These are phyloP conservation scores for Agrotis puta DNA, from an alignment of 2,888 invertebrate species.

Conservation along the genomic window DNA sequence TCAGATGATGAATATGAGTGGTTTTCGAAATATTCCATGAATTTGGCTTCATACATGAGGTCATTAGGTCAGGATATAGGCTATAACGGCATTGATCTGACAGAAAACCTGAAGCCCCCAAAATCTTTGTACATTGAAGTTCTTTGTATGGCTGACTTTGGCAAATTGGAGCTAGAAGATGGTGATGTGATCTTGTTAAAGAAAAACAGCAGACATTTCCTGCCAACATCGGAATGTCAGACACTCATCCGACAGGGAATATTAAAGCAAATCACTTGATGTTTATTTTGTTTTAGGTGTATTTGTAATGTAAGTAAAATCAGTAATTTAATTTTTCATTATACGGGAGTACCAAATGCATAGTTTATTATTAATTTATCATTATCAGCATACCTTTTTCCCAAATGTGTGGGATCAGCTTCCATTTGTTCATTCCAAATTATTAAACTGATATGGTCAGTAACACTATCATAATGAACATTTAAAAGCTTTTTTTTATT, in stretches of 20 bases:
- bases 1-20: slow-evolving; percentile 96
- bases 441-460: too few relatives aligned
- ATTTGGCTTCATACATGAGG: slow-evolving; percentile 97
- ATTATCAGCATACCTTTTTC: too few relatives aligned
- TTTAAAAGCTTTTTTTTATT: too few relatives aligned
- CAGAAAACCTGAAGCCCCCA: slow-evolving; percentile 96
- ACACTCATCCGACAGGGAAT: slow-evolving; percentile 97
- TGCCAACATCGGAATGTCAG: slow-evolving; percentile 97
- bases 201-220: slow-evolving; percentile 97
- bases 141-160: slow-evolving; percentile 96
- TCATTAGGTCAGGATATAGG: slow-evolving; percentile 94
- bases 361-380: background rate
- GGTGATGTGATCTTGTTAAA: slow-evolving; percentile 97
- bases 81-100: slow-evolving; percentile 95
- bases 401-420: too few relatives aligned
- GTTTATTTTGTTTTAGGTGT: background rate
- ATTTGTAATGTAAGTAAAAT: slow-evolving; percentile 10
- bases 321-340: slow-evolving; percentile 9
- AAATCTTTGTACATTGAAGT: slow-evolving; percentile 98
- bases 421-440: too few relatives aligned
- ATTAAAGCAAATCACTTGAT: slow-evolving; percentile 93
- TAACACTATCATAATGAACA: too few relatives aligned
- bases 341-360: slow-evolving; percentile 7
- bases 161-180: slow-evolving; percentile 97
- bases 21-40: slow-evolving; percentile 97